Percentiles rank a stretch among this genome's conserved stretches.
Evolutionary conservation across 1,140 invertebrate genomes (phyloP).

Genomic region (Asbolus verrucosus): DNA sequence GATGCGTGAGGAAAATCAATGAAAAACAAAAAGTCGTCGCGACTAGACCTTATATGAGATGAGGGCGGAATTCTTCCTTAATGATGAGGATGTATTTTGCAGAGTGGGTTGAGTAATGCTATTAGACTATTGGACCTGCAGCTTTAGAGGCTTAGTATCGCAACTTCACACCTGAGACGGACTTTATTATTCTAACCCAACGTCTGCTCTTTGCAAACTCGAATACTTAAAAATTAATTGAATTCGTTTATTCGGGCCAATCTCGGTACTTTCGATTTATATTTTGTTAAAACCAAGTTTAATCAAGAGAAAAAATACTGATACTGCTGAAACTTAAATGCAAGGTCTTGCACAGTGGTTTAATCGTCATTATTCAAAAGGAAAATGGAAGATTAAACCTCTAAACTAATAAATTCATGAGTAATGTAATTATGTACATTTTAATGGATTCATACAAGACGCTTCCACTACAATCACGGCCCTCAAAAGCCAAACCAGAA

Average conservation of each 20-base stretch:
- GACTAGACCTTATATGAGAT: background rate
- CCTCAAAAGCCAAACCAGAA: constrained; percentile 35
- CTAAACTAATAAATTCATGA: constrained; percentile 25
- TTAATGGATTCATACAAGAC: constrained; percentile 33
- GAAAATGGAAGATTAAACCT: constrained; percentile 26
- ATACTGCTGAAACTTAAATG: no score
- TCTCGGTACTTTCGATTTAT: constrained; percentile 3
- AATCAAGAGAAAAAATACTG: constrained; percentile 16
- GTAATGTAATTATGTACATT: constrained; percentile 30
- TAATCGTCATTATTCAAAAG: constrained; percentile 26
- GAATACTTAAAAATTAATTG: constrained; percentile 3
- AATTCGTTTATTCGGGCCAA: constrained; percentile 4
- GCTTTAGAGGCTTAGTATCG: constrained; percentile 39
- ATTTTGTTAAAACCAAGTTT: background rate
- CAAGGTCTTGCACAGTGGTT: background rate
- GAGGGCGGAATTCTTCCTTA: constrained; percentile 5
- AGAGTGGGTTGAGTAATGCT: constrained; percentile 3
- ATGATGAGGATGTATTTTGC: constrained; percentile 11
- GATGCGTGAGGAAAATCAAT: background rate
- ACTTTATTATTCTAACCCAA: constrained; percentile 37
- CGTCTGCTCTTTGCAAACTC: background rate
- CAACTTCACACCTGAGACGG: constrained; percentile 39
- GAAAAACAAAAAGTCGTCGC: background rate
- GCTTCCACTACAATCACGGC: constrained; percentile 21
- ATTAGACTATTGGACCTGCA: constrained; percentile 41